Percentiles rank a stretch among this genome's conserved stretches.
phyloP scores from a whole-genome alignment of 2,113 vertebrate genomes.

The Poeciliopsis turrubarensis region DNA sequence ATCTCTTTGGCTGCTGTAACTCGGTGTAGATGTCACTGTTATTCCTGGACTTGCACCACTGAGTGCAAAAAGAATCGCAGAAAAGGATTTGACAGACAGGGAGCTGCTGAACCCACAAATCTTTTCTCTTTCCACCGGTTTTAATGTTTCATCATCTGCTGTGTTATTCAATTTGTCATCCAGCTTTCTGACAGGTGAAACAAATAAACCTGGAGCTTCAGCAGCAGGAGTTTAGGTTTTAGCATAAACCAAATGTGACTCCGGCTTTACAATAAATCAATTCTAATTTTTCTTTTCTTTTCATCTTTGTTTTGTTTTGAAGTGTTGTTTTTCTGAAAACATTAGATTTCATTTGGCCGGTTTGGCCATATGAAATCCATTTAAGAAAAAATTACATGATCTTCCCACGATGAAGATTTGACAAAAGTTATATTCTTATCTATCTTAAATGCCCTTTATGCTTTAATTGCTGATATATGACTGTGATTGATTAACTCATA shows the following conservation, averaged over 20 bases:
- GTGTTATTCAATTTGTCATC: conserved; percentile 31
- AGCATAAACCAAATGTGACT: neutral
- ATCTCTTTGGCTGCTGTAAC: conserved; percentile 11
- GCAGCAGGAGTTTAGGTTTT: neutral
- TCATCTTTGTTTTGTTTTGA: too few relatives aligned
- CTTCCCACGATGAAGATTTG: too few relatives aligned
- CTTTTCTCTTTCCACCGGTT: conserved; percentile 25
- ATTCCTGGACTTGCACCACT: conserved; percentile 14
- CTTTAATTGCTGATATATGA: neutral
- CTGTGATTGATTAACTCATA: neutral
- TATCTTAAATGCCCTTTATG: too few relatives aligned
- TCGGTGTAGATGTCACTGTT: conserved; percentile 16
- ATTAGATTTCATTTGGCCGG: too few relatives aligned
- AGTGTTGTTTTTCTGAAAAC: too few relatives aligned
- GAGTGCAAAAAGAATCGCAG: neutral
- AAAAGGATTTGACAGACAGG: conserved; percentile 43
- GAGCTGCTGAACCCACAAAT: conserved; percentile 27
- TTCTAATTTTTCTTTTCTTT: neutral
- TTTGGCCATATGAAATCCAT: too few relatives aligned
- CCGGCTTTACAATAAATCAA: too few relatives aligned
- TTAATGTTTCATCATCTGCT: conserved; percentile 46
- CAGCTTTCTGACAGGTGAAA: neutral
- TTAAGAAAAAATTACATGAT: too few relatives aligned
- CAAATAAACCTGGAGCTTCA: too few relatives aligned
- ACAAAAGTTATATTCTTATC: too few relatives aligned